Evolutionary conservation across 2,888 invertebrate genomes (phyloP).

Genomic region (Drosophila tanythrix): DNA sequence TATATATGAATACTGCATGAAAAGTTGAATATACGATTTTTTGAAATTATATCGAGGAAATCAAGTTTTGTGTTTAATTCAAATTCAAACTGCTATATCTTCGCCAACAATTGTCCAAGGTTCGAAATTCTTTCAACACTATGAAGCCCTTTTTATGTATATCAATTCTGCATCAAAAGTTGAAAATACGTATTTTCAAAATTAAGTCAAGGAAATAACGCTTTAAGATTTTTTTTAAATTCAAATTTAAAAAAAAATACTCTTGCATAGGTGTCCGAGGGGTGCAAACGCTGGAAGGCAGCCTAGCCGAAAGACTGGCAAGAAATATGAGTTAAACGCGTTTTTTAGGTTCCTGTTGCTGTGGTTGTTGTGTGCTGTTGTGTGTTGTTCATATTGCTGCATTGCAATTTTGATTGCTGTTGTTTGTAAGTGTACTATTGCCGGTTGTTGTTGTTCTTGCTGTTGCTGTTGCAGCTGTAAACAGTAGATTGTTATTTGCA

Average conservation of each 20-base stretch:
- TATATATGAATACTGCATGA: not conserved
- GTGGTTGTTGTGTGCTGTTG: conserved; percentile 38
- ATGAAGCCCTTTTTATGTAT: no score
- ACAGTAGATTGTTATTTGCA: conserved; percentile 80
- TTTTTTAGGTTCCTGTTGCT: conserved; percentile 62
- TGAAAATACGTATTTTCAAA: not conserved
- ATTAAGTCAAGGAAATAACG: not conserved
- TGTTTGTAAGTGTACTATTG: conserved; percentile 53
- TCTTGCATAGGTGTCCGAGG: conserved; percentile 29
- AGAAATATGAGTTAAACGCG: conserved; percentile 79
- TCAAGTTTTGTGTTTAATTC: no score
- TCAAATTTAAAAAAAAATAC: conserved; percentile 31
- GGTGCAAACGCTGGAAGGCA: conserved; percentile 7
- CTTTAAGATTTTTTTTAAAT: not conserved
- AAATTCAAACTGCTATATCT: not conserved
- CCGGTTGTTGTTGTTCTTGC: conserved; percentile 16
- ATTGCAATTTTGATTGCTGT: conserved; percentile 70
- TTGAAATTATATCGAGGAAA: not conserved
- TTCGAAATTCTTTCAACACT: no score
- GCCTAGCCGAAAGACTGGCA: conserved; percentile 56
- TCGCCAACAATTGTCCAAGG: not conserved
- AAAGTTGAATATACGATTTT: not conserved
- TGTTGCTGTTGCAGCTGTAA: conserved; percentile 67
- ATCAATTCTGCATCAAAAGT: not conserved
- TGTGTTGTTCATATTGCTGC: conserved; percentile 47